These are phyloP conservation scores for Drosophila tani DNA, from an alignment of 1,140 invertebrate species.

Conservation along the genomic window DNA sequence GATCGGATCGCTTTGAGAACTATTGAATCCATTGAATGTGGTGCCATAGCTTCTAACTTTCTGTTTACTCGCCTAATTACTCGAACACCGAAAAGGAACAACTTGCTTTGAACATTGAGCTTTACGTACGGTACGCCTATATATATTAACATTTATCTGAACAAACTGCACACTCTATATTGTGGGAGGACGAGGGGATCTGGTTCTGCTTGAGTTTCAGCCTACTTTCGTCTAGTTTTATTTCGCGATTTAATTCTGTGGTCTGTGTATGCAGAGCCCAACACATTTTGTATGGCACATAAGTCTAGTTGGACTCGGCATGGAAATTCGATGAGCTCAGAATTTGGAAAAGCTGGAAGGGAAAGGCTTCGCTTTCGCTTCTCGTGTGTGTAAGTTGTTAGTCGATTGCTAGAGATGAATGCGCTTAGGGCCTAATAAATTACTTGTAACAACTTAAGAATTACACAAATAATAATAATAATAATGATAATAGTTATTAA, in stretches of 20 bases:
- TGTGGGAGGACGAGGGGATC: constrained; percentile 11
- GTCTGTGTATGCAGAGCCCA: constrained; percentile 43
- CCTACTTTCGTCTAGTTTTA: constrained; percentile 41
- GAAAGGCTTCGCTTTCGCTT: constrained; percentile 35
- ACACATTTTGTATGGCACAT: constrained; percentile 75
- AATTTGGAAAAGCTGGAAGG: constrained; percentile 60
- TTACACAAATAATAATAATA: constrained; percentile 75
- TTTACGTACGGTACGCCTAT: constrained; percentile 60
- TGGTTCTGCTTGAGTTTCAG: constrained; percentile 41
- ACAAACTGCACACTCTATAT: constrained; percentile 46
- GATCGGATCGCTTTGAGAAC: constrained; percentile 29
- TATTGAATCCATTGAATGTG: constrained; percentile 25
- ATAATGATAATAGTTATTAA: constrained; percentile 70
- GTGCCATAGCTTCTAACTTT: constrained; percentile 53
- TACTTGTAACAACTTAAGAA: constrained; percentile 79
- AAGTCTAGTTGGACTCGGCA: constrained; percentile 71
- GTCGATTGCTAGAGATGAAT: constrained; percentile 53
- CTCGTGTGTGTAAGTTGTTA: constrained; percentile 34
- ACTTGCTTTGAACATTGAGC: constrained; percentile 82
- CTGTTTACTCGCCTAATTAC: constrained; percentile 39
- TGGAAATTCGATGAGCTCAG: constrained; percentile 57
- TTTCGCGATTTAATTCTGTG: constrained; percentile 19
- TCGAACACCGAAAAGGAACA: constrained; percentile 73
- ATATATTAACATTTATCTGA: constrained; percentile 63
- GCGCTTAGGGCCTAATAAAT: constrained; percentile 72